Base-by-base conservation (phyloP, 2,888 invertebrate species). In the Rhamphomyia laevipes region DNA sequence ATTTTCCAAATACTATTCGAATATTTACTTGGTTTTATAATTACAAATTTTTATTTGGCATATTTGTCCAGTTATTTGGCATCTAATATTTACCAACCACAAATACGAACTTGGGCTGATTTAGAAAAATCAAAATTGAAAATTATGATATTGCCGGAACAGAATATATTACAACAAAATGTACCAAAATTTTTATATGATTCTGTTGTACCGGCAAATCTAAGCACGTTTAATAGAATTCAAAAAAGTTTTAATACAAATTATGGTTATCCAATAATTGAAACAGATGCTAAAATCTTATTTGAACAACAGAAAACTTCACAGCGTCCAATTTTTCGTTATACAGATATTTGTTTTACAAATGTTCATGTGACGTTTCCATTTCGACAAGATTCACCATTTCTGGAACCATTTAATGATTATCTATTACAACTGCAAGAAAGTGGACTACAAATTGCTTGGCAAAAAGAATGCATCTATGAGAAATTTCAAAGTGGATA, bases 11-110 rank as follows among this genome's bases (percentile, higher is more conserved):
- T 9, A 11, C 6, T 30, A 30, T 30, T 30, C 11, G 6, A 30
- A 30, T 30, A 30, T 9, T 30, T 41, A 21, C 16, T 61, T 10
- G 60, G 60, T 9, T 62, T 62, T 44, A 58, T 62, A 46, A 47
- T 62, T 10, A 56, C 58, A 3, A 62, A 61, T 49, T 44, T 61
- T 15, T 62, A 61, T 48, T 50, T 60, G 35, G 59, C 62, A n/a
- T 56, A 53, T 6, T 48, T 61, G 41, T 60, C 62, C n/a, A 61
- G 61, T 43, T 61, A 57, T 46, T 45, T 61, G n/a, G 53, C 59
- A 5, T 56, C 56, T 13, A 50, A 58, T 0, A 56, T 58, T 6
- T 60, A 59, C 31, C 49, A 55, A 11, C 52, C 51, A 0, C 59
- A 56, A 18, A 48, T 61, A 21, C 17, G 13, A 13, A 41, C 4